Base-by-base conservation (phyloP, 2,113 vertebrate species). In the Grantiella picta region DNA sequence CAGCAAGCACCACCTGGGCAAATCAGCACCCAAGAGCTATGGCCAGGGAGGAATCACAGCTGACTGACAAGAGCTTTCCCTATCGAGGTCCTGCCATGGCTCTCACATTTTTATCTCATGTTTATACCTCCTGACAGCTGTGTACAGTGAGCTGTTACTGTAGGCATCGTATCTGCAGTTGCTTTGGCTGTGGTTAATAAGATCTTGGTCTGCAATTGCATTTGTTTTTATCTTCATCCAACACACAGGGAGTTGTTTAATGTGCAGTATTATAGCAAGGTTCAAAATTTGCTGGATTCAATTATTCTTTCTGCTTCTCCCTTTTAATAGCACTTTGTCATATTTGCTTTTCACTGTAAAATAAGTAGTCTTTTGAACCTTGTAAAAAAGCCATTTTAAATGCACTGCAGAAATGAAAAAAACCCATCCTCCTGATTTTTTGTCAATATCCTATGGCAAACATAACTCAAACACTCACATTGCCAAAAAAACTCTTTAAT, bases 21-120 rank as follows among this genome's bases (percentile, higher is more conserved):
- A 50, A 53, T 16, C 45, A 90, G n/a, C 28, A 18, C 0, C 1
- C 0, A 0, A 36, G 16, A 89, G 6, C 18, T 45, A 3, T 0
- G 1, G 8, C 22, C 80, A 29, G 25, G 11, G 49, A 88, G 36
- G 23, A 69, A 57, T 77, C 50, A 38, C 23, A 77, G 22, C 3
- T 24, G 33, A 53, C 40, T 61, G 75, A 63, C 15, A 69, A 28
- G 38, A 82, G 22, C 8, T 93, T 92, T 82, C 82, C 28, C 24
- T 57, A 11, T 81, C 44, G 68, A 82, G 52, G 53, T 36, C 38
- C n/a, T 85, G 40, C 19, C 12, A 28, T 2, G 3, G 27, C 35
- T 70, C 12, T 71, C 53, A 15, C 7, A 17, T 24, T 60, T 64
- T 84, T 82, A 44, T 38, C 14, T 79, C 10, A 7, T 23, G 15